Evolutionary conservation across 2,113 vertebrate species (phyloP), one percentile per base, ranked within the genome.

Genomic region (Cromileptes altivelis): DNA sequence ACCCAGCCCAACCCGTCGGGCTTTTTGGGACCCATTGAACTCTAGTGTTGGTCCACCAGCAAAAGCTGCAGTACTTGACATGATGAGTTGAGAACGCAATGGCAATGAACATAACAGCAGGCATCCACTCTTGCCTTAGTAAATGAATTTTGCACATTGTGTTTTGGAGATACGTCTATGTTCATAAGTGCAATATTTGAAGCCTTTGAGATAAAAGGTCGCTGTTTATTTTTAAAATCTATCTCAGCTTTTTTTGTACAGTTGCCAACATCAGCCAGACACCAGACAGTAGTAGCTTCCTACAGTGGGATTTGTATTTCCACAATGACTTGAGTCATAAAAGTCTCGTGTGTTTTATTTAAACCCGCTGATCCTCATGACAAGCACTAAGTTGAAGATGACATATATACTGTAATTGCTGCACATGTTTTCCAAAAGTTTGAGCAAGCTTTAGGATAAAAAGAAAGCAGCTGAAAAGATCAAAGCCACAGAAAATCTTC

Each of bases 401-500:
- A 45, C 42, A 45, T 12, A 10, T 45, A 45, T 45, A 45, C 42
- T 45, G 42, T 12, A 45, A 45, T 45, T 45, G 42, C 42, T 45
- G 8, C 18, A 27, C 12, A 5, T 15, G 21, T 19, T 62, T 52
- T n/a, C 45, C 27, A 11, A 55, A 89, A 72, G 62, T 75, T 83
- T 61, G 27, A 42, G 67, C 23, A 33, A 57, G 52, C 42, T 80
- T 85, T 42, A 58, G 11, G 50, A 71, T 53, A 47, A 45, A 12
- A 45, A 78, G 70, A 70, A 85, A 47, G 61, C 78, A 33, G 67
- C 81, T 23, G 60, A 83, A 75, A 73, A 71, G 70, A 68, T 68
- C 60, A 85, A 70, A 79, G 72, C 37, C 42, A 21, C 9, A 2
- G 78, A 64, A 85, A 90, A 92, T 89, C 88, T 84, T 88, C 90